A percentile compares a stretch with the other conserved stretches of the same genome.
phyloP scores from a whole-genome alignment of 2,797 vertebrate genomes.

The Podarcis lilfordi region DNA sequence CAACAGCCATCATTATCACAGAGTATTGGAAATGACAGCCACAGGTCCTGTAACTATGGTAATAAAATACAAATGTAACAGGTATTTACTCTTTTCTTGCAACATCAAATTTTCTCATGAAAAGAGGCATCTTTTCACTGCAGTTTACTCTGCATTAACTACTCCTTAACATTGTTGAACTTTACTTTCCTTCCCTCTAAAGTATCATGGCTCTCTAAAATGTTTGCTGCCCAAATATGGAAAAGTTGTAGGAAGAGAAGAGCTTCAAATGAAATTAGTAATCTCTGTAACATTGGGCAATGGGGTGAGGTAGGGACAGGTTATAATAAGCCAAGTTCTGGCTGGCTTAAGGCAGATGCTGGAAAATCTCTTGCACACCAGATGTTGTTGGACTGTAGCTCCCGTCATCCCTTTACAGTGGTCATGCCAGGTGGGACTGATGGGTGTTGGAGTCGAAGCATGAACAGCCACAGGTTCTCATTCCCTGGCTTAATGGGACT shows the following conservation, averaged over 20 bases:
- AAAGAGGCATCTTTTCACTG: background rate
- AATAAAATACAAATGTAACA: constrained; percentile 49
- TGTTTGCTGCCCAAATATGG: background rate
- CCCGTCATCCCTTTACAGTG: no score
- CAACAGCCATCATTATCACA: constrained; percentile 63
- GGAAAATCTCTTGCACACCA: no score
- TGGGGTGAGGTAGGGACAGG: no score
- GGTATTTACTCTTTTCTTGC: constrained; percentile 40
- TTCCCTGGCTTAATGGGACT: no score
- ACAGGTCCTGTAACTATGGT: constrained; percentile 60
- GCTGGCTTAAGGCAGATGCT: no score
- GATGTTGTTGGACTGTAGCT: no score
- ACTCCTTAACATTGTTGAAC: background rate
- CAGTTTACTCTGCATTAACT: background rate
- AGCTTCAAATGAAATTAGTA: background rate
- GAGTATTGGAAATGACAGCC: constrained; percentile 60
- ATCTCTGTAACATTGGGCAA: no score
- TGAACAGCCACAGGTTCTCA: no score
- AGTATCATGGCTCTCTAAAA: background rate
- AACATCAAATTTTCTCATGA: constrained; percentile 39
- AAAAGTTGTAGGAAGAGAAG: background rate
- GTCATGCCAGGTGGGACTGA: no score
- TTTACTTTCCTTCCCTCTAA: background rate
- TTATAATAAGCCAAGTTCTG: no score
- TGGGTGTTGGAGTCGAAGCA: no score